Evolutionary conservation across 2,888 invertebrate genomes (phyloP).

Genomic region (Entomobrya multifasciata): DNA sequence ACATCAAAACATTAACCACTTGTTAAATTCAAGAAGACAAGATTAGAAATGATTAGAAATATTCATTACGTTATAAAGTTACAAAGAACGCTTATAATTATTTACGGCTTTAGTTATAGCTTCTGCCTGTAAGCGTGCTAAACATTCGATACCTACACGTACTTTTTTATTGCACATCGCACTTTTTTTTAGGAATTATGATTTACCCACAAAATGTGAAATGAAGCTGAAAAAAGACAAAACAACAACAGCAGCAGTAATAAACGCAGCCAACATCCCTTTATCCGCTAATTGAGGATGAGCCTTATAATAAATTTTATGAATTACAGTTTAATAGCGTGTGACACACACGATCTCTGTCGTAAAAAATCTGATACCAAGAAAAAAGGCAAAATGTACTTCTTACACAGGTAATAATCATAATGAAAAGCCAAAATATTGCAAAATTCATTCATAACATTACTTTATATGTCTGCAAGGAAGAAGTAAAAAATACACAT

Average conservation of each 20-base stretch:
- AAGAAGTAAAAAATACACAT: not conserved
- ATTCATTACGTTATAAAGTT: too few species aligned
- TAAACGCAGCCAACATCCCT: not conserved
- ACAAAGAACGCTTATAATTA: too few species aligned
- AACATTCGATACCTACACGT: too few species aligned
- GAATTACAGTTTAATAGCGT: slow-evolving; percentile 51
- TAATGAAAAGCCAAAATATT: slow-evolving; percentile 9
- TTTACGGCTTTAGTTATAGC: not conserved
- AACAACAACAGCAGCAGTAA: too few species aligned
- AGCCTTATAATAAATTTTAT: slow-evolving; percentile 57
- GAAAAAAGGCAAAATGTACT: not conserved
- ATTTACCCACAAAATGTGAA: too few species aligned
- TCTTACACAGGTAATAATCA: not conserved
- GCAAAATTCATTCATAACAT: slow-evolving; percentile 6
- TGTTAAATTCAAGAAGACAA: slow-evolving; percentile 20
- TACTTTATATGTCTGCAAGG: not conserved
- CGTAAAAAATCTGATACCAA: slow-evolving; percentile 11
- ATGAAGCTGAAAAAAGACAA: too few species aligned
- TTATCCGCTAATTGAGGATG: slow-evolving; percentile 57
- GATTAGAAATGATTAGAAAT: not conserved
- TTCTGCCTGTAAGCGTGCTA: not conserved
- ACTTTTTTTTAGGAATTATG: not conserved
- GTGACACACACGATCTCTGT: slow-evolving; percentile 50
- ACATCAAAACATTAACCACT: slow-evolving; percentile 17
- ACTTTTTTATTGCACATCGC: not conserved